These are phyloP conservation scores for Frieseomelitta varia DNA, from an alignment of 1,140 invertebrate species.

Conservation along the genomic window DNA sequence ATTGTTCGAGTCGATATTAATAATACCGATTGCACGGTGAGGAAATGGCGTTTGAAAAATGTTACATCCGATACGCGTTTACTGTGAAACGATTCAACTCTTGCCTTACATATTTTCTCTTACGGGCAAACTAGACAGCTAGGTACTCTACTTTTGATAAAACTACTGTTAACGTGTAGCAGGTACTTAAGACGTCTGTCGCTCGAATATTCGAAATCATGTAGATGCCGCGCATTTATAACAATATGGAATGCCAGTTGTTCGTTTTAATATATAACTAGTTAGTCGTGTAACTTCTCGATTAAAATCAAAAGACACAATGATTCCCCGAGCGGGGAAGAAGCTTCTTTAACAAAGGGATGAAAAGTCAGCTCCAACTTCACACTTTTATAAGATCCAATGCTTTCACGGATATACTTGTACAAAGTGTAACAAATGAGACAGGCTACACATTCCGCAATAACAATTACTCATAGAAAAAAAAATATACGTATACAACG, in stretches of 20 bases:
- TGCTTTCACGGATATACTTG: not conserved
- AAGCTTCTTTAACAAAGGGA: not conserved
- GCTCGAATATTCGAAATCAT: not conserved
- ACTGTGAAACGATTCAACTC: not conserved
- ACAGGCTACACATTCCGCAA: not conserved
- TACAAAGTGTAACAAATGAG: not conserved
- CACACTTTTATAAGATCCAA: not conserved
- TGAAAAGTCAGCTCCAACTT: not conserved
- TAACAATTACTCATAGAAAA: not conserved
- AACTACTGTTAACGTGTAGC: not conserved
- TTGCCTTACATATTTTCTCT: not conserved
- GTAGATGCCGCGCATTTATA: not conserved
- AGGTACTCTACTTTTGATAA: not conserved
- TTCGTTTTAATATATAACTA: not conserved
- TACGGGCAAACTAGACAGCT: not conserved
- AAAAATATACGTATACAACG: not conserved
- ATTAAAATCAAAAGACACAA: conserved; percentile 7
- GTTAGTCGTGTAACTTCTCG: not conserved
- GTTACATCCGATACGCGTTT: not conserved
- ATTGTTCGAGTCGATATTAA: not conserved
- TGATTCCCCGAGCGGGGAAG: not conserved
- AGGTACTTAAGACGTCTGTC: not conserved
- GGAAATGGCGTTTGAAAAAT: not conserved
- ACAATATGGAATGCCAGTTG: not conserved
- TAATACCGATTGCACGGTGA: not conserved